Percentiles rank a stretch among this genome's conserved stretches.
phyloP scores from a whole-genome alignment of 2,888 invertebrate genomes.

The Lycocerus yunnanus region DNA sequence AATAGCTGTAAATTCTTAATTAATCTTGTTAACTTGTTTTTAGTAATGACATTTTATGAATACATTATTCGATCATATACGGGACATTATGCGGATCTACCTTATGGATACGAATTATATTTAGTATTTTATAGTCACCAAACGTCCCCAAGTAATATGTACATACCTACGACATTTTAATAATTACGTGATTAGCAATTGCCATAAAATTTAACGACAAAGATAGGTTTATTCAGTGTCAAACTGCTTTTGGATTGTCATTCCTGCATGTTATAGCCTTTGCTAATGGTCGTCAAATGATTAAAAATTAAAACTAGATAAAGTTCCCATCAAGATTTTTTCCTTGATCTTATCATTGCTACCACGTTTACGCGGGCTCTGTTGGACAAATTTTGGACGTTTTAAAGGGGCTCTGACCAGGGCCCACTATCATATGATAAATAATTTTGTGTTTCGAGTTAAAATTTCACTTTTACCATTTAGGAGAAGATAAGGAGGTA shows the following conservation, averaged over 20 bases:
- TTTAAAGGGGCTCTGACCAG: too few relatives aligned
- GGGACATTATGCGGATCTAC: neutral
- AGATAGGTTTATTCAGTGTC: too few relatives aligned
- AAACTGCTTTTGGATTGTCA: too few relatives aligned
- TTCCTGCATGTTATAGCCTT: too few relatives aligned
- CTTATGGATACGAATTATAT: neutral
- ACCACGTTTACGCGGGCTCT: too few relatives aligned
- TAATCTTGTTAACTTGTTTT: neutral
- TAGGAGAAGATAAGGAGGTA: neutral
- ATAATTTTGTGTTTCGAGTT: too few relatives aligned
- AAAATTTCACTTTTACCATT: neutral
- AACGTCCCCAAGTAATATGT: neutral
- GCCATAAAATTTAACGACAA: neutral
- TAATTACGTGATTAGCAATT: neutral
- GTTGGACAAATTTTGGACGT: too few relatives aligned
- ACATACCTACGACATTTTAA: neutral
- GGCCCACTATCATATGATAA: too few relatives aligned
- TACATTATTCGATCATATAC: neutral
- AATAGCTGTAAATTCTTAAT: neutral
- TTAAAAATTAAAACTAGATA: too few relatives aligned
- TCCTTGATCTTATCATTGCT: too few relatives aligned
- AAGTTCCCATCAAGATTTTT: too few relatives aligned
- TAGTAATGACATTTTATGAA: neutral
- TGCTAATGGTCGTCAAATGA: too few relatives aligned
- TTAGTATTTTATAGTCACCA: neutral